These are phyloP conservation scores for Cyanistes caeruleus DNA, from an alignment of 2,113 vertebrate genomes.

Conservation along the genomic window DNA sequence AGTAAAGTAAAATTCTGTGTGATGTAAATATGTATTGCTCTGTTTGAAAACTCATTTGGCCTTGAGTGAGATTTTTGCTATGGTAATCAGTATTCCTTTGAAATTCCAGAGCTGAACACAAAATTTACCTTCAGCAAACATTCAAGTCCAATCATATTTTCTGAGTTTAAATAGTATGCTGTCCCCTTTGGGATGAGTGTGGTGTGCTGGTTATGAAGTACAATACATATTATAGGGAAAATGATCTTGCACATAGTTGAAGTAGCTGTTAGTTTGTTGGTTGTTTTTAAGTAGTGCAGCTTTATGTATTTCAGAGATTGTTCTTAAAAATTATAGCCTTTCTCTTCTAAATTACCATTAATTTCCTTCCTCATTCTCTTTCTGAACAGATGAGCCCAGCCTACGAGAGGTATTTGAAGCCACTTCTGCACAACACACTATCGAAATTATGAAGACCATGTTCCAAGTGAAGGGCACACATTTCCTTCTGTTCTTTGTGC, in stretches of 20 bases:
- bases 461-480: neutral
- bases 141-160: constrained; percentile 1
- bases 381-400: constrained; percentile 71
- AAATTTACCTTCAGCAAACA: constrained; percentile 17
- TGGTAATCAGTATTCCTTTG: neutral
- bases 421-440: constrained; percentile 69
- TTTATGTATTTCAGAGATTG: neutral
- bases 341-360: neutral
- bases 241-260: neutral
- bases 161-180: neutral
- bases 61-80: constrained; percentile 22
- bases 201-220: neutral
- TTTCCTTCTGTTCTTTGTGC: neutral
- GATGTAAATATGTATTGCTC: neutral
- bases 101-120: constrained; percentile 15
- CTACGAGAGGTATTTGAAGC: constrained; percentile 77
- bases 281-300: neutral
- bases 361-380: constrained; percentile 28
- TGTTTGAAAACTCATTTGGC: constrained; percentile 26
- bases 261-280: neutral
- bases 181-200: neutral
- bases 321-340: neutral
- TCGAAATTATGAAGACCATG: constrained; percentile 68
- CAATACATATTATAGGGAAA: neutral
- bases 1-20: neutral